Base-by-base conservation (phyloP, 2,888 invertebrate species). In the Bedellia somnulentella region DNA sequence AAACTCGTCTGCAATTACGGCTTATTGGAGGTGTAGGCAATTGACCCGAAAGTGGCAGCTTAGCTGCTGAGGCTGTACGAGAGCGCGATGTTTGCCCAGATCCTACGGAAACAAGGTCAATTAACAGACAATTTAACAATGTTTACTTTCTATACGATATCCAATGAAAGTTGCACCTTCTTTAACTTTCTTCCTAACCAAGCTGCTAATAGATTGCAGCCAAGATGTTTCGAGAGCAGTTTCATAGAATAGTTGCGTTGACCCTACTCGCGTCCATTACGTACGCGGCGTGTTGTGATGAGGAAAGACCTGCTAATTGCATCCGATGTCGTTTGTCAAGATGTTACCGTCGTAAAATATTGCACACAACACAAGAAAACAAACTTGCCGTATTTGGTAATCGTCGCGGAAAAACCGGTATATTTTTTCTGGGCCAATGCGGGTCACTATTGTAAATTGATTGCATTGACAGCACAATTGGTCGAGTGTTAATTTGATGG, bases 231-330 rank as follows among this genome's bases (percentile, higher is more conserved):
- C n/a, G n/a, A n/a, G n/a, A n/a, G n/a, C n/a, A n/a, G n/a, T n/a
- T n/a, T n/a, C n/a, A n/a, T n/a, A n/a, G n/a, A n/a, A n/a, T n/a
- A n/a, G n/a, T n/a, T n/a, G n/a, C n/a, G n/a, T n/a, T n/a, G n/a
- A n/a, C n/a, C n/a, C n/a, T n/a, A n/a, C n/a, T n/a, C n/a, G n/a
- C n/a, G n/a, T n/a, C n/a, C n/a, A n/a, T n/a, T n/a, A n/a, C n/a
- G n/a, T n/a, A n/a, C n/a, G n/a, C n/a, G n/a, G n/a, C n/a, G n/a
- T n/a, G n/a, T n/a, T n/a, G n/a, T n/a, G n/a, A n/a, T n/a, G n/a
- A n/a, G n/a, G n/a, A n/a, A n/a, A n/a, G n/a, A 66, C 66, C 66
- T 49, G 56, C 62, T 62, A 62, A 62, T 62, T 59, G 57, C 52
- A 43, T 52, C 49, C 50, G 46, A 56, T 53, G 52, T 55, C 16